Evolutionary conservation across 2,888 invertebrate species (phyloP).

Genomic region (Lithophane socia): DNA sequence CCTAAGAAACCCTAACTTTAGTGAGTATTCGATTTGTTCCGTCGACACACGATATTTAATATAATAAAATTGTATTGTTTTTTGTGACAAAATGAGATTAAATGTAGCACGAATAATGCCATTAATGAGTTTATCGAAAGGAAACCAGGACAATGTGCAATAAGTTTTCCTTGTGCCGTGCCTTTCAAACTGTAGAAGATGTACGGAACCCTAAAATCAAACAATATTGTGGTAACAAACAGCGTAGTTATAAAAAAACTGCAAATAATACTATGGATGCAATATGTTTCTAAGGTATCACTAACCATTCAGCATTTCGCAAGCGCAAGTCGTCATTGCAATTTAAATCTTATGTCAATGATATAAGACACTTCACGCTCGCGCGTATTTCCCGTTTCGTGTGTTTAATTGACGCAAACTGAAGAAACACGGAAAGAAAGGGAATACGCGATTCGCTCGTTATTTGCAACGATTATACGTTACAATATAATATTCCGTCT

Average conservation of each 20-base stretch:
- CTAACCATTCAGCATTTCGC: not conserved
- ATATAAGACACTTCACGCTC: not conserved
- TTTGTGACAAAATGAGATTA: conserved; percentile 7
- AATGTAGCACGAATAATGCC: conserved; percentile 37
- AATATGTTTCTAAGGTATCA: conserved; percentile 3
- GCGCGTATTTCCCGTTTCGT: not conserved
- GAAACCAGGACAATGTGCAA: not conserved
- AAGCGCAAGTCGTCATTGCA: not conserved
- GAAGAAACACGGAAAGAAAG: not conserved
- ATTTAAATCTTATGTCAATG: conserved; percentile 15
- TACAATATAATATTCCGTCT: conserved; percentile 17
- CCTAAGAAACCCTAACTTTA: conserved; percentile 6
- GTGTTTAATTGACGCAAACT: not conserved
- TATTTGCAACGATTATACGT: conserved; percentile 2
- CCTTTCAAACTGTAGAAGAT: not conserved
- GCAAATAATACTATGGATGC: not conserved
- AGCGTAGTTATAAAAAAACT: conserved; percentile 5
- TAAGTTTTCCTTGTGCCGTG: not conserved
- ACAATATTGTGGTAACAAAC: not conserved
- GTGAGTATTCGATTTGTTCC: conserved; percentile 18
- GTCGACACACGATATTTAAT: conserved; percentile 15
- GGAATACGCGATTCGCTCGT: not conserved
- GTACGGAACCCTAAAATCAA: not conserved
- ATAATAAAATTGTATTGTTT: not conserved
- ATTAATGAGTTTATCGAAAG: not conserved